Percentiles rank a stretch among this genome's conserved stretches.
Evolutionary conservation across 1,140 invertebrate species (phyloP).

Genomic region (Apis laboriosa): DNA sequence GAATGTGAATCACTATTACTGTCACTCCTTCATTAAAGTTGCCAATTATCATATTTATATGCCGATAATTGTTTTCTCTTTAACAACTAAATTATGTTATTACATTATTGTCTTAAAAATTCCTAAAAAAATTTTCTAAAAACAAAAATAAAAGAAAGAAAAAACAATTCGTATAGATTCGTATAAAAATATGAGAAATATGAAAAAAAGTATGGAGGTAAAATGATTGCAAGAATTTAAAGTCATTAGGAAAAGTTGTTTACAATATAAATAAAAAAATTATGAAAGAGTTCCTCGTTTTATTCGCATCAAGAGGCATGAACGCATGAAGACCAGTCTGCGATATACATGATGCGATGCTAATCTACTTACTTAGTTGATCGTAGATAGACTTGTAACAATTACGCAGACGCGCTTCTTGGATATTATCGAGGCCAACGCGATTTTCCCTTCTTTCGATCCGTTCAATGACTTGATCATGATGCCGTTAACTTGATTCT

Average conservation of each 20-base stretch:
- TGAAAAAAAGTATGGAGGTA: neutral
- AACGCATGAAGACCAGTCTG: neutral
- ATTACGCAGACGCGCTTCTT: constrained; percentile 22
- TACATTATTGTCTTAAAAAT: no score
- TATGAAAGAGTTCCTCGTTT: neutral
- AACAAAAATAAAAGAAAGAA: no score
- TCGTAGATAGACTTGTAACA: neutral
- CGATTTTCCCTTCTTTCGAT: constrained; percentile 23
- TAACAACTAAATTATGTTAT: no score
- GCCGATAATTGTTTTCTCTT: no score
- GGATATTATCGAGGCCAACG: neutral
- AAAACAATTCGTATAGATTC: neutral
- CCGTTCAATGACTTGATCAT: constrained; percentile 25
- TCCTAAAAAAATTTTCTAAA: no score
- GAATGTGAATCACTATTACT: neutral
- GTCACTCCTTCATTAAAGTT: neutral
- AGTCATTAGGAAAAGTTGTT: neutral
- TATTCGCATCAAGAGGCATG: neutral
- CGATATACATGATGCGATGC: neutral
- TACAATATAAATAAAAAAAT: neutral
- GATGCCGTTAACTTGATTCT: constrained; percentile 34
- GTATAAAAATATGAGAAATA: no score
- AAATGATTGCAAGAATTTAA: neutral
- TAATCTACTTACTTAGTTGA: neutral
- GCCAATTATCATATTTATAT: neutral